These are phyloP conservation scores for Epizoanthus illoricatus DNA, from an alignment of 92 coral and sea anemone genomes.

Conservation along the genomic window DNA sequence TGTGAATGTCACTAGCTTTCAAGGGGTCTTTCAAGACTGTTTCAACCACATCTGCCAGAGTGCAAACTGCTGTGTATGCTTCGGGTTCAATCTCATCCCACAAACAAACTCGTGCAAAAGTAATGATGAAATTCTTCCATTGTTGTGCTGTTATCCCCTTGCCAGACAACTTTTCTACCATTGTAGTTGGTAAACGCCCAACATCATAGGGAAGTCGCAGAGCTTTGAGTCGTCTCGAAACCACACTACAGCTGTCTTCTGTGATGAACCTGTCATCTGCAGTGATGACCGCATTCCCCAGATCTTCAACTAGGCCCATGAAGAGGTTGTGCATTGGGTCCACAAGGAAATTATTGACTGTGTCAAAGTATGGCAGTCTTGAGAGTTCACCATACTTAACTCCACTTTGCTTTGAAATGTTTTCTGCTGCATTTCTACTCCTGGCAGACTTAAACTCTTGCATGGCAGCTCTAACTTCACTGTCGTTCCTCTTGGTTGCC, in stretches of 20 bases:
- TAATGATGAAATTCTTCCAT: background rate
- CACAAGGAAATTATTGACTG: slow-evolving; percentile 33
- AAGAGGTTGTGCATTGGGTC: slow-evolving; percentile 50
- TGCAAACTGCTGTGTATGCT: slow-evolving; percentile 24
- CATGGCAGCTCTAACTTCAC: slow-evolving; percentile 19
- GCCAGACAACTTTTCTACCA: slow-evolving; percentile 20
- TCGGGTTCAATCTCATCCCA: slow-evolving; percentile 13
- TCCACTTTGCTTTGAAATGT: slow-evolving; percentile 34
- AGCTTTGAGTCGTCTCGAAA: slow-evolving; percentile 25
- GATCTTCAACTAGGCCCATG: slow-evolving; percentile 43
- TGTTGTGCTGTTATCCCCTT: slow-evolving; percentile 42
- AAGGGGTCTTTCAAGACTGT: slow-evolving; percentile 19
- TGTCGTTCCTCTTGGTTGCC: background rate
- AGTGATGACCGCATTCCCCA: slow-evolving; percentile 10
- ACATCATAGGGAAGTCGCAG: slow-evolving; percentile 48
- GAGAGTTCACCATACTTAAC: slow-evolving; percentile 33
- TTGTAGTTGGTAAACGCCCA: slow-evolving; percentile 40
- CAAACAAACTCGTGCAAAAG: slow-evolving; percentile 28
- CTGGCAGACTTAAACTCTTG: slow-evolving; percentile 10
- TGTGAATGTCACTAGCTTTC: background rate
- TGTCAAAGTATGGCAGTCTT: slow-evolving; percentile 42
- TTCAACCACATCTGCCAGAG: slow-evolving; percentile 35
- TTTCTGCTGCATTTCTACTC: slow-evolving; percentile 26
- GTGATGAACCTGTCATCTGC: slow-evolving; percentile 22
- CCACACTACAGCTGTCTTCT: background rate